Evolutionary conservation across 1,140 invertebrate species (phyloP), one percentile per base, ranked within the genome.

Genomic region (Pissodes strobi): DNA sequence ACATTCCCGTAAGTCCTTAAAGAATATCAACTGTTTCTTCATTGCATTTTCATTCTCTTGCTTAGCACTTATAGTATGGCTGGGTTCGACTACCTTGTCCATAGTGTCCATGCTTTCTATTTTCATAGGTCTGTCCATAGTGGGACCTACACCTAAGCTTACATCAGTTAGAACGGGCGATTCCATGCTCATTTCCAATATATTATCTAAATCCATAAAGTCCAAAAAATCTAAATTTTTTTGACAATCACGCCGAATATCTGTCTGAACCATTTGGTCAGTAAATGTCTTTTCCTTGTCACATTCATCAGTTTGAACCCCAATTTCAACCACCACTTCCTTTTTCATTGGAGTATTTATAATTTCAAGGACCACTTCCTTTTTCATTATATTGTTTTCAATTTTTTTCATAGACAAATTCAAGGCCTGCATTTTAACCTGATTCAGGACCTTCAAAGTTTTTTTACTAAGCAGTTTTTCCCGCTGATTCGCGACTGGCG

Each of bases 361-460:
- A n/a, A n/a, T n/a, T n/a, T n/a, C n/a, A n/a, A n/a, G n/a, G n/a
- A n/a, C n/a, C n/a, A n/a, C n/a, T n/a, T n/a, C n/a, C n/a, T n/a
- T n/a, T n/a, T n/a, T n/a, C n/a, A 5, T 27, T 23, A 9, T 49
- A 23, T 12, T 9, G 9, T 1, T 0, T 17, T 43, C 19, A 23
- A 2, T 46, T 22, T 30, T 48, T 59, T 59, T 61, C 30, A 10
- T 23, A n/a, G 25, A 38, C 19, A 63, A 63, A 63, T 63, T 63
- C 30, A 63, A 22, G 4, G 60, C 60, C 21, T 63, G 37, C 60
- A 63, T 63, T 53, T 63, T 63, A 13, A 63, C 60, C 25, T 63
- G 45, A 17, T 63, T 63, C 19, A 63, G 37, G n/a, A 63, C 22
- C 17, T 55, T 37, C 17, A 63, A 17, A 53, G 21, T 63, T n/a